Percentiles rank a stretch among this genome's conserved stretches.
Conservation (phyloP, 2,113 vertebrate genomes). For the Polypterus bichir region DNA sequence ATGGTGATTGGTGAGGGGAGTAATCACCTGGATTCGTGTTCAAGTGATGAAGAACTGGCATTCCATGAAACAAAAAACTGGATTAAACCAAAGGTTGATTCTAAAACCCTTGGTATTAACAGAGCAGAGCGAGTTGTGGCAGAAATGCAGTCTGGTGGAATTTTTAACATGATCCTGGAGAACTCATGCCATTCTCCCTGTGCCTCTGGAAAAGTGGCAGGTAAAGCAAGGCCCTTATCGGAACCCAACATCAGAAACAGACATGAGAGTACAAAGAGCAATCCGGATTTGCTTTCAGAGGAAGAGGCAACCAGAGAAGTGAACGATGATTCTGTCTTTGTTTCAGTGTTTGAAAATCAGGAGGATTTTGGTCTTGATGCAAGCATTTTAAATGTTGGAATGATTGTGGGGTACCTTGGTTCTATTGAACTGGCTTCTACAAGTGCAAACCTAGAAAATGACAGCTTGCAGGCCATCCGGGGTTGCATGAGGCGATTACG, state of each 20-base stretch:
- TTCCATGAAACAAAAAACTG: conserved; percentile 65
- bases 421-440: conserved; percentile 89
- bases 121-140: conserved; percentile 86
- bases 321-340: conserved; percentile 62
- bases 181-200: conserved; percentile 62
- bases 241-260: conserved; percentile 46
- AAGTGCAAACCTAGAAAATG: conserved; percentile 69
- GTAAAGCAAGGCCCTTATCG: conserved; percentile 54
- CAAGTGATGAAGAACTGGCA: conserved; percentile 80
- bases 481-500: conserved; percentile 90
- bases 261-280: conserved; percentile 32
- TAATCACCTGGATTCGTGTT: conserved; percentile 67
- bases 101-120: conserved; percentile 83
- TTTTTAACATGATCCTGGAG: conserved; percentile 94
- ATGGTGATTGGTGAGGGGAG: conserved; percentile 68
- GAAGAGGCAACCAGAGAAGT: conserved; percentile 61
- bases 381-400: conserved; percentile 83
- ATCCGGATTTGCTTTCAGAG: conserved; percentile 54
- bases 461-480: conserved; percentile 89
- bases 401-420: conserved; percentile 91
- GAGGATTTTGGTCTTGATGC: conserved; percentile 64
- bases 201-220: conserved; percentile 43
- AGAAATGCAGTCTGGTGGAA: conserved; percentile 88
- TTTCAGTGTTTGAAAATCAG: conserved; percentile 41
- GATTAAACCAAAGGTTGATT: conserved; percentile 71